Base-by-base conservation (phyloP, 2,888 invertebrate species). In the Andrena camellia region DNA sequence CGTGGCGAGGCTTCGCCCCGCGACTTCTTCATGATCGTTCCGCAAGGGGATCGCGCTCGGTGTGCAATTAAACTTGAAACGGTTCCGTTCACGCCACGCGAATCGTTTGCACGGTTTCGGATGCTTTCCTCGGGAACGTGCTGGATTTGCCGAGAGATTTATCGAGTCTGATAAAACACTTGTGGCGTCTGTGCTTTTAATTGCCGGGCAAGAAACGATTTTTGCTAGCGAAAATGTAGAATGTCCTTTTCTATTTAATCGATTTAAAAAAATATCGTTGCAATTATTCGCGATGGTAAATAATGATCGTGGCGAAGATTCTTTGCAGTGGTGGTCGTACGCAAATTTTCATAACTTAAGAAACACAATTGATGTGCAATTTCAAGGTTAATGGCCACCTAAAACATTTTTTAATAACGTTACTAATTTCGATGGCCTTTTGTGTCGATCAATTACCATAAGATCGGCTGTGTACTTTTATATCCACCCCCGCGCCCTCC, bases 41-140 rank as follows among this genome's bases (percentile, higher is more conserved):
- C 52, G 42, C n/a, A 13, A 23, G 0, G 23, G 6, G 10, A 70
- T 35, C 52, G 60, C 60, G 62, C 54, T 76, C 31, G 35, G 52
- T 77, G 42, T 33, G 71, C 63, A 64, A 72, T 77, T 77, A 72
- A 77, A 77, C 77, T 23, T n/a, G 48, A 26, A 33, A 31, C 23
- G 20, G 67, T 42, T 71, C 42, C 54, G 48, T 52, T 17, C 42
- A 17, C 42, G 52, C 26, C 60, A 29, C 33, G 20, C 17, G 69
- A 70, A 62, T 70, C 75, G 70, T 76, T 76, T 70, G 62, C 60
- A 29, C 70, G 35, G 52, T 62, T 60, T 29, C 35, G 62, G 60
- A 50, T n/a, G 13, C n/a, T 35, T 50, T 35, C 17, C 5, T 17
- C 26, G 7, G 60, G 20, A 60, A 63, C 62, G 50, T 13, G 7